These are phyloP conservation scores for Drosophila kikkawai DNA, from an alignment of 1,140 invertebrate species.

Conservation along the genomic window DNA sequence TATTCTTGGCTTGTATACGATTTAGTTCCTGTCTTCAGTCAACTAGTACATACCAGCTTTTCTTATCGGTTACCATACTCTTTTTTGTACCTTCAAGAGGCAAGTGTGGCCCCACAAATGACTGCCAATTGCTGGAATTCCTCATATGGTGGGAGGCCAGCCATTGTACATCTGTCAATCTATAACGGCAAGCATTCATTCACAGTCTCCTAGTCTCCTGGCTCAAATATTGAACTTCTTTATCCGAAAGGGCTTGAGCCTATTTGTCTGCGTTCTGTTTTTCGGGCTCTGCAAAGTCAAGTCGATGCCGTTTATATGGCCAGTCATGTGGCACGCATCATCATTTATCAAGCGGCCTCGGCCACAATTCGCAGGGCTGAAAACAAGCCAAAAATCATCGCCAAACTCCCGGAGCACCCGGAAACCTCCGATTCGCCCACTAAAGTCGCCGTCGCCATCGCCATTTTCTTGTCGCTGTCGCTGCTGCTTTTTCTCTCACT, in stretches of 20 bases:
- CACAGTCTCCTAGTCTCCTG: conserved; percentile 34
- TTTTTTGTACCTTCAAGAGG: not conserved
- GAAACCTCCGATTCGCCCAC: conserved; percentile 2
- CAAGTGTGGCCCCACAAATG: conserved; percentile 1
- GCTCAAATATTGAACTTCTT: conserved; percentile 20
- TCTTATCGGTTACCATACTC: not conserved
- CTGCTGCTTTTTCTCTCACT: not conserved
- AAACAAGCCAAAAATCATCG: conserved; percentile 54
- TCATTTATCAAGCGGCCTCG: conserved; percentile 68
- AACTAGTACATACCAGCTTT: not conserved
- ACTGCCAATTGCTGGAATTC: not conserved
- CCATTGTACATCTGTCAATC: conserved; percentile 36
- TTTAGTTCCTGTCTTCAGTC: not conserved
- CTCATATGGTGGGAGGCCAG: not conserved
- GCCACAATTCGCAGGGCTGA: conserved; percentile 44
- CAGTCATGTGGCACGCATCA: conserved; percentile 78
- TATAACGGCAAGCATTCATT: not conserved
- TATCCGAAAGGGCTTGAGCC: conserved; percentile 22
- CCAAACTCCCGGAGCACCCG: not conserved
- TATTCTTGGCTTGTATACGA: not conserved
- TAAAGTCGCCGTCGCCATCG: conserved; percentile 11
- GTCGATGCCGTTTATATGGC: conserved; percentile 56
- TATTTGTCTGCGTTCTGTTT: conserved; percentile 40
- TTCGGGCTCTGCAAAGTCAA: conserved; percentile 9
- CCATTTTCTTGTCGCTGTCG: conserved; percentile 26